These are phyloP conservation scores for Drosophila dunni DNA, from an alignment of 1,140 invertebrate genomes.

Conservation along the genomic window DNA sequence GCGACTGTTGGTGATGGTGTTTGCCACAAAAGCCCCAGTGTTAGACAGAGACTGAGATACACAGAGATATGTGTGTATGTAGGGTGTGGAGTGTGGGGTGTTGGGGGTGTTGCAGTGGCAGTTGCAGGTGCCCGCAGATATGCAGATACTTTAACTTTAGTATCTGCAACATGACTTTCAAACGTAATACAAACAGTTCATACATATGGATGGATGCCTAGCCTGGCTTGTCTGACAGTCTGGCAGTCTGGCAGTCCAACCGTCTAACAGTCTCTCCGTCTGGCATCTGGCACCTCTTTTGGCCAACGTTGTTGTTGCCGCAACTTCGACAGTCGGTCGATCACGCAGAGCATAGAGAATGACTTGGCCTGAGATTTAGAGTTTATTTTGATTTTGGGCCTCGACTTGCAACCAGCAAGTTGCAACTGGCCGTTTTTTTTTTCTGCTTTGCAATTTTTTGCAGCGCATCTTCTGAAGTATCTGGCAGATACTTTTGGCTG, in stretches of 20 bases:
- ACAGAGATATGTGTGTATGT: neutral
- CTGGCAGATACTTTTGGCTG: conserved; percentile 64
- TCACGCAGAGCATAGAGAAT: conserved; percentile 61
- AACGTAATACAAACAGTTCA: conserved; percentile 81
- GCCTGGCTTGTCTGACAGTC: conserved; percentile 1
- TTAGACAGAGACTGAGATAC: neutral
- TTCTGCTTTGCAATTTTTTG: neutral
- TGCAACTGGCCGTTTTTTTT: conserved; percentile 17
- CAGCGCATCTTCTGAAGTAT: conserved; percentile 62
- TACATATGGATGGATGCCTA: conserved; percentile 58
- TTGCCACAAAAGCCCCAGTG: neutral
- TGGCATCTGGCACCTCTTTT: conserved; percentile 40
- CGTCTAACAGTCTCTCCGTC: conserved; percentile 17
- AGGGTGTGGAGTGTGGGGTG: neutral
- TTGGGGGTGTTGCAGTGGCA: conserved; percentile 3
- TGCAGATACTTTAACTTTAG: conserved; percentile 40
- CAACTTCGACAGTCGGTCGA: conserved; percentile 75
- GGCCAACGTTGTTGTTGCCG: conserved; percentile 14
- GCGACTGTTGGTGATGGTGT: conserved; percentile 56
- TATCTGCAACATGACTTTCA: conserved; percentile 81
- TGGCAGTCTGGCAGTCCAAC: conserved; percentile 24
- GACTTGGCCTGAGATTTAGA: conserved; percentile 8
- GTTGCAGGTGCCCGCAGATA: conserved; percentile 31
- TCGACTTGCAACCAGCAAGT: conserved; percentile 3
- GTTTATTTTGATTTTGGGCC: conserved; percentile 10